Evolutionary conservation across 2,113 vertebrate species (phyloP), one percentile per base, ranked within the genome.

Genomic region (Stercorarius parasiticus): DNA sequence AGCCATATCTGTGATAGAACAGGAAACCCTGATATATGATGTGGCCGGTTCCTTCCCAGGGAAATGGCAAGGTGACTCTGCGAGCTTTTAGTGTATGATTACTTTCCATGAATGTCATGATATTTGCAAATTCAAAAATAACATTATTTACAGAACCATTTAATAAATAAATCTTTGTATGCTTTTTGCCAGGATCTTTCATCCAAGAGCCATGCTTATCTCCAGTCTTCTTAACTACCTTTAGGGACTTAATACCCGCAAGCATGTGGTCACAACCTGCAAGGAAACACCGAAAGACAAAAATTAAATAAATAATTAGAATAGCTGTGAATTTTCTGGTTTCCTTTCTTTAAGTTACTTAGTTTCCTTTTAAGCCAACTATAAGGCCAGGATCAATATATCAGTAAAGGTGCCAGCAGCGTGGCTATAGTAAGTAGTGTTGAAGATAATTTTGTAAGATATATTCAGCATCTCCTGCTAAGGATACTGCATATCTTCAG

Each of bases 1-100:
- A 99, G 58, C 98, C 98, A 3, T 98, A 97, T 49, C 96, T 98
- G 84, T 99, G 99, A 97, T 98, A 99, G 98, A 99, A 99, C 15
- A 99, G 94, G 96, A 98, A 99, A 36, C 99, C 98, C 34, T 98
- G 96, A 76, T 98, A 98, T 81, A 99, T 95, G 23, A 98, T 88
- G 0, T 99, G 99, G 32, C 99, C 99, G 1, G 99, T 99, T 59
- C 99, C 99, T 92, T 99, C 98, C 99, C 99, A 99, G 71, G 97
- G 84, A 76, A 97, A 97, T 14, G 99, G 98, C 62, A 99, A 97
- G 40, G 76, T 85, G 36, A 99, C 43, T 67, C 97, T 98, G 76
- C 90, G 98, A 8, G 97, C 95, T 23, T 90, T 96, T 58, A 97
- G 96, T 19, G 96, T 97, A 10, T 87, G 92, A 62, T 90, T 98